Base-by-base conservation (phyloP, 2,113 vertebrate genomes). In the Sylvietta virens region DNA sequence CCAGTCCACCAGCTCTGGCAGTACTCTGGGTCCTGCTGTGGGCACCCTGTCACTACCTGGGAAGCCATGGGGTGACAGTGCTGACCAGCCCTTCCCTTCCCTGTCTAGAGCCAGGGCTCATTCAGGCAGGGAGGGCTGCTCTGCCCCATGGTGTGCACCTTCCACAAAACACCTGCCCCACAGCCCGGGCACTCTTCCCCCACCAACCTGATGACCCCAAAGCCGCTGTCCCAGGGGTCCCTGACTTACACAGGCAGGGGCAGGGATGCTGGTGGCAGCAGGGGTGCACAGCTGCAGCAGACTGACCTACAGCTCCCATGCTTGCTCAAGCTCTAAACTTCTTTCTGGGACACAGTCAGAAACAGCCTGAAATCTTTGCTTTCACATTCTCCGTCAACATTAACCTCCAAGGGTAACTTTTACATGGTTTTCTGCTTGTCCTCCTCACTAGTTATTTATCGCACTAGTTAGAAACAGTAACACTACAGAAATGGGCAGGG, bases 111-210 rank as follows among this genome's bases (percentile, higher is more conserved):
- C n/a, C 48, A n/a, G 39, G 20, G 35, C 2, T 2, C 51, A 11
- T 0, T 0, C 30, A 80, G 40, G 39, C 57, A 67, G n/a, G 30
- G 35, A 35, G 53, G 39, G 62, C 21, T 76, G 66, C 40, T 67
- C 10, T 2, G 66, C 30, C 76, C 58, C 2, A 0, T 1, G 2
- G 11, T 9, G 31, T 24, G 40, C 28, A 53, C n/a, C 50, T 13
- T 83, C 23, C 58, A 54, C 17, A 10, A 13, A 86, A n/a, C 0
- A 0, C 19, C 77, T 61, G 24, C 22, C 56, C 37, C 0, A 0
- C 3, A 1, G 13, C 42, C 39, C 0, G 0, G 40, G 37, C 1
- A 2, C 26, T 45, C 21, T 45, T 72, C 11, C 9, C 20, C 7
- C 37, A 69, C 44, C 54, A 35, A 8, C 37, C 48, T 4, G 33